Evolutionary conservation across 2,888 invertebrate species (phyloP).

Genomic region (Thymelicus sylvestris): DNA sequence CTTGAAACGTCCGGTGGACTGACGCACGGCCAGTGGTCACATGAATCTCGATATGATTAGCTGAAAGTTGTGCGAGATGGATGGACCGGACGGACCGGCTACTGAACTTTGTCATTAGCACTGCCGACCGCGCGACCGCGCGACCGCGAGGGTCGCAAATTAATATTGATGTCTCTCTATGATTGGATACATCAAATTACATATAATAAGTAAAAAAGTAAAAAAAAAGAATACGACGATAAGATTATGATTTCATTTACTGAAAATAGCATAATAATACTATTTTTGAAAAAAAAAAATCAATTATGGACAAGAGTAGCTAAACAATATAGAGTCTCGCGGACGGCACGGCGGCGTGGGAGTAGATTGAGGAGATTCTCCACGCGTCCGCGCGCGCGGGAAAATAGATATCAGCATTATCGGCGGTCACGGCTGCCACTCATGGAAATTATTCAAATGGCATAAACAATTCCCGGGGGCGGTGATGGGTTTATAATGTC

Average conservation of each 20-base stretch:
- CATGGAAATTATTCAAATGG: conserved; percentile 46
- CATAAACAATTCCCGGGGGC: conserved; percentile 44
- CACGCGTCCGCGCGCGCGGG: conserved; percentile 23
- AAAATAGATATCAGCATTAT: conserved; percentile 33
- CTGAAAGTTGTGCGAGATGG: conserved; percentile 5
- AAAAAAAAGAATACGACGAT: too few species aligned
- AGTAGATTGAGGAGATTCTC: conserved; percentile 25
- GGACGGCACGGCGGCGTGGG: not conserved
- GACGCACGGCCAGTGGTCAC: too few species aligned
- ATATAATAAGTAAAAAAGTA: not conserved
- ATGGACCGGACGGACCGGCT: too few species aligned
- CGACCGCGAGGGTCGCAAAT: not conserved
- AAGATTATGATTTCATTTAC: too few species aligned
- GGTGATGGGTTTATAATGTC: conserved; percentile 48
- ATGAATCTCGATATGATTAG: conserved; percentile 14
- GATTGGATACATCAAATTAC: not conserved
- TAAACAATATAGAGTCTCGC: too few species aligned
- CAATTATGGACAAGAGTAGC: too few species aligned
- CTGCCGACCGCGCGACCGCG: too few species aligned
- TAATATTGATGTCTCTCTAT: conserved; percentile 2
- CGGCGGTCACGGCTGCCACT: conserved; percentile 35
- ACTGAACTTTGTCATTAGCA: conserved; percentile 19
- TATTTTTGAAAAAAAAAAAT: too few species aligned
- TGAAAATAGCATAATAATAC: too few species aligned
- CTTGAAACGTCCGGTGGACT: too few species aligned